phyloP scores from a whole-genome alignment of 2,797 vertebrate species.

The Darevskia mixta region DNA sequence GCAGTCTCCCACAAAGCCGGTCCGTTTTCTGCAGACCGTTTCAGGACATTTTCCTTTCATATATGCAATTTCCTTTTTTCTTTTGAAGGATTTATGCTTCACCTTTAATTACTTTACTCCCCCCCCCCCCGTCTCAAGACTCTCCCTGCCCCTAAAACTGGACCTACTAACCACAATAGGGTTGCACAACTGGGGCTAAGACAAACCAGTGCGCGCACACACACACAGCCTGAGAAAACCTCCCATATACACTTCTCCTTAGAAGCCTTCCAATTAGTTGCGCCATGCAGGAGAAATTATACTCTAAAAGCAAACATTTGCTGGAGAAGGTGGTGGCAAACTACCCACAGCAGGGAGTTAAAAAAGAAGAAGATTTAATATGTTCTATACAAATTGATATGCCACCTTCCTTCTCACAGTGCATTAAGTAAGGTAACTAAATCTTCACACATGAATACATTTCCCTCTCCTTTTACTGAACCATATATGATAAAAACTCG shows the following conservation, averaged over 20 bases:
- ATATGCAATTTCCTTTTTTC: neutral
- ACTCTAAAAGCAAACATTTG: constrained; percentile 2
- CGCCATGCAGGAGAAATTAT: neutral
- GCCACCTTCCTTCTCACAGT: neutral
- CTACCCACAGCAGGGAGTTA: neutral
- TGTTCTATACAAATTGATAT: neutral
- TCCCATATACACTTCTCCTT: neutral
- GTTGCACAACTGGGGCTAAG: neutral
- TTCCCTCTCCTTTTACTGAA: neutral
- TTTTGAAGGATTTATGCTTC: neutral
- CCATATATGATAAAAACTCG: neutral
- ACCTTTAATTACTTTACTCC: no score
- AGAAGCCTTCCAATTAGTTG: neutral
- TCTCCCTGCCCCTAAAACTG: neutral
- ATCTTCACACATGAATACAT: neutral
- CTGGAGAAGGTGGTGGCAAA: neutral
- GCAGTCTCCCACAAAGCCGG: neutral
- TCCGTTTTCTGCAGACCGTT: neutral
- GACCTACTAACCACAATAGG: no score
- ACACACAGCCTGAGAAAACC: neutral
- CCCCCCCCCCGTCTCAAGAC: neutral
- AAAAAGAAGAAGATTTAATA: neutral
- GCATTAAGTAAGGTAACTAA: neutral
- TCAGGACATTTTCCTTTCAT: neutral
- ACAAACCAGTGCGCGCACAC: neutral